Conservation (phyloP, 2,797 vertebrate genomes). For the Selene dorsalis region DNA sequence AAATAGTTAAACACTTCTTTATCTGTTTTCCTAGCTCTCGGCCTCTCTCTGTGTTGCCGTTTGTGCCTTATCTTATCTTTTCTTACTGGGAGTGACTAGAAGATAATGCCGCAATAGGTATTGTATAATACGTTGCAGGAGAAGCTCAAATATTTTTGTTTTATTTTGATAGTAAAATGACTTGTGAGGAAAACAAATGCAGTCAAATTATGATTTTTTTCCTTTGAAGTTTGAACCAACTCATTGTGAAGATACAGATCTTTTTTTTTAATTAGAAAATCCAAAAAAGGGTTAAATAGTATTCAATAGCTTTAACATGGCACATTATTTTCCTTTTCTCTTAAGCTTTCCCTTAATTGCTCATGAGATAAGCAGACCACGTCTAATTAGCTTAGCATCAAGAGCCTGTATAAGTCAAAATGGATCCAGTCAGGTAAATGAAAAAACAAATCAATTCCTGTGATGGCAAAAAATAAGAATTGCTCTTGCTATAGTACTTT, state of each 20-base stretch:
- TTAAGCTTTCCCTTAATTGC: constrained; percentile 25
- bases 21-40: background rate
- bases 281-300: background rate
- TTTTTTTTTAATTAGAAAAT: constrained; percentile 17
- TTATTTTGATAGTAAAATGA: constrained; percentile 3
- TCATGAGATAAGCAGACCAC: constrained; percentile 38
- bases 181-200: background rate
- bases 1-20: background rate
- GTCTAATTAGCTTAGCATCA: constrained; percentile 40
- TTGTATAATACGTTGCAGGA: background rate
- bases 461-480: constrained; percentile 7
- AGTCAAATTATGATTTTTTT: background rate
- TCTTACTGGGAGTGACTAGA: background rate
- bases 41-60: background rate
- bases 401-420: constrained; percentile 25
- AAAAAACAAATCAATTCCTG: constrained; percentile 30
- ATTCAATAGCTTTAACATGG: constrained; percentile 26
- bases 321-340: constrained; percentile 26
- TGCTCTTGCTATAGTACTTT: background rate
- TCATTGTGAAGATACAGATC: background rate
- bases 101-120: background rate
- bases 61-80: background rate
- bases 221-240: background rate
- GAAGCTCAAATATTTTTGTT: constrained; percentile 1
- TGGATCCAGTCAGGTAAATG: constrained; percentile 31